These are phyloP conservation scores for Drosophila neotestacea DNA, from an alignment of 2,888 invertebrate species.

Conservation along the genomic window DNA sequence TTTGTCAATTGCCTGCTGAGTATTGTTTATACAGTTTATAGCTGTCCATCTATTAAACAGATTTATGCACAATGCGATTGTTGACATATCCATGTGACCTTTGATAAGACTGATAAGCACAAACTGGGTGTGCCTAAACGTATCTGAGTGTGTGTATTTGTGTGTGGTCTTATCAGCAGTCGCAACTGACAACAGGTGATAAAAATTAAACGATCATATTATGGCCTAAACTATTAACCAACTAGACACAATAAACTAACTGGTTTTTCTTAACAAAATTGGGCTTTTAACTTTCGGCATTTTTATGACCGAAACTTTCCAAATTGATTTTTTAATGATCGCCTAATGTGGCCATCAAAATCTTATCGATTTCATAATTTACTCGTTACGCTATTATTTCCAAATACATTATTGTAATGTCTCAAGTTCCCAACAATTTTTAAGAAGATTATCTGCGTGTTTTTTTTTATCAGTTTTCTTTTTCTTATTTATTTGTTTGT, in stretches of 20 bases:
- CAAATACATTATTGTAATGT: constrained; percentile 39
- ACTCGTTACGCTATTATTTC: constrained; percentile 49
- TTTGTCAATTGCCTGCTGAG: constrained; percentile 22
- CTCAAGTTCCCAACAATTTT: constrained; percentile 36
- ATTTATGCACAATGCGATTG: constrained; percentile 41
- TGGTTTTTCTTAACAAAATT: constrained; percentile 29
- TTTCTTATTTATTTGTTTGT: constrained; percentile 55
- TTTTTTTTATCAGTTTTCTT: constrained; percentile 55
- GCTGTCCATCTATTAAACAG: constrained; percentile 38
- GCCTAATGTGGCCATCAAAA: constrained; percentile 68
- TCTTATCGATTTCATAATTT: constrained; percentile 53
- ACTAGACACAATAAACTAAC: constrained; percentile 34
- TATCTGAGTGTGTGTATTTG: constrained; percentile 35
- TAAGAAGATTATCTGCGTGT: constrained; percentile 11
- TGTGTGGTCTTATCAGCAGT: constrained; percentile 58
- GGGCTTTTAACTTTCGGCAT: constrained; percentile 6
- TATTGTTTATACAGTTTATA: constrained; percentile 19
- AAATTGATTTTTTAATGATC: constrained; percentile 37
- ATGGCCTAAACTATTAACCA: constrained; percentile 36
- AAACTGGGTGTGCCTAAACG: not conserved
- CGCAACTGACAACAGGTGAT: constrained; percentile 45
- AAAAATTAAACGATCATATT: constrained; percentile 39
- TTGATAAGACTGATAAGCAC: constrained; percentile 51
- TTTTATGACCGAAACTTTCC: constrained; percentile 53
- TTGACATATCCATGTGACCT: constrained; percentile 60